Base-by-base conservation (phyloP, 2,113 vertebrate species). In the Mus pahari region DNA sequence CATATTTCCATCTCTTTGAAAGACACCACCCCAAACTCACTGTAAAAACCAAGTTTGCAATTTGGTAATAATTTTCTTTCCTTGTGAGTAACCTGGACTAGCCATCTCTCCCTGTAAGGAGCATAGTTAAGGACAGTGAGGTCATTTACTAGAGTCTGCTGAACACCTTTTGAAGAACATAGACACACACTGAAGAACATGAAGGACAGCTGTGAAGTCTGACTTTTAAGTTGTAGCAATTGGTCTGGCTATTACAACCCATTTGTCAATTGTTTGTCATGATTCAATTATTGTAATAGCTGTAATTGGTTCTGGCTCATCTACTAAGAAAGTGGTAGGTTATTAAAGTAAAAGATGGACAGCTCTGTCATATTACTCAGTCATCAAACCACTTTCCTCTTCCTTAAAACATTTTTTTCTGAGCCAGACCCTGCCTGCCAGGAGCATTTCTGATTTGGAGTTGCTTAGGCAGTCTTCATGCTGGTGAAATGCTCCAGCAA, bases 271-370 rank as follows among this genome's bases (percentile, higher is more conserved):
- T 97, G 12, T 95, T 98, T 98, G 97, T 97, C 86, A 74, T 98
- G 96, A 97, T 98, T 97, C 97, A 98, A 97, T 97, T 98, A 84
- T 82, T 96, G 39, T 97, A 96, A 86, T 97, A 97, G 87, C 81
- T 96, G 31, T 93, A 96, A 96, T 78, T 97, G 8, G 79, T 98
- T 98, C 96, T 98, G 84, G 88, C 96, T 97, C 93, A 96, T 96
- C 90, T 97, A 86, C 87, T 98, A 94, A 95, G 96, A 96, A 98
- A 98, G 97, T 95, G 79, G n/a, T 89, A n/a, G 60, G 50, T 97
- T 97, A 96, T 97, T 98, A 97, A 74, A 45, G 39, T 26, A 26
- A 97, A 98, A 98, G 96, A 1, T 73, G 93, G 83, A 98, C 97
- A 97, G 0, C 39, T 55, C 64, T 94, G 64, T 81, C 70, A 81